Evolutionary conservation across 2,888 invertebrate genomes (phyloP).

Genomic region (Phalangium opilio): DNA sequence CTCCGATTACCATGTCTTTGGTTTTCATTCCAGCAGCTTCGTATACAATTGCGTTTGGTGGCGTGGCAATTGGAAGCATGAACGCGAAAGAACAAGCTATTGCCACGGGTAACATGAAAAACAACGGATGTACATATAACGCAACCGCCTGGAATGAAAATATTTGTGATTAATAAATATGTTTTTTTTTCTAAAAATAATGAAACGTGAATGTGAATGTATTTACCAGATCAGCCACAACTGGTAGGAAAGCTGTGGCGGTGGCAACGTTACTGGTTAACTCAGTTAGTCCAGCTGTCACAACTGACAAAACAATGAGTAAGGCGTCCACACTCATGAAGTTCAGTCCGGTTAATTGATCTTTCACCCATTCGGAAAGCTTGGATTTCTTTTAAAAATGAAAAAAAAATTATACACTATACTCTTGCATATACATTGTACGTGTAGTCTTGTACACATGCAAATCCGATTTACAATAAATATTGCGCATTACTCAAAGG

Average conservation of each 20-base stretch:
- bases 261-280: conserved; percentile 5
- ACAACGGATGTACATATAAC: conserved; percentile 63
- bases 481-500: too few species aligned
- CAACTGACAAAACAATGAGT: background rate
- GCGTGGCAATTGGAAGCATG: conserved; percentile 86
- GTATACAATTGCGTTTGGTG: conserved; percentile 84
- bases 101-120: conserved; percentile 75
- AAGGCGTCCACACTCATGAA: background rate
- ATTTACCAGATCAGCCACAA: background rate
- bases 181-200: too few species aligned
- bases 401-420: background rate
- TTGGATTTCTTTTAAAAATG: background rate
- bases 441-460: too few species aligned
- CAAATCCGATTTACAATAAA: too few species aligned
- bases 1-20: conserved; percentile 61
- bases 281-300: background rate
- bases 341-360: background rate
- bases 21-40: conserved; percentile 65
- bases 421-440: background rate
- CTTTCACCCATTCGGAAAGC: background rate
- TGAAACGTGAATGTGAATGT: background rate
- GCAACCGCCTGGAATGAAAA: conserved; percentile 44
- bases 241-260: conserved; percentile 1
- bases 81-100: conserved; percentile 75
- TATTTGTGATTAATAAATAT: too few species aligned